Percentiles rank a stretch among this genome's conserved stretches.
Evolutionary conservation across 2,888 invertebrate genomes (phyloP).

Genomic region (Drosophila pseudotakahashii): DNA sequence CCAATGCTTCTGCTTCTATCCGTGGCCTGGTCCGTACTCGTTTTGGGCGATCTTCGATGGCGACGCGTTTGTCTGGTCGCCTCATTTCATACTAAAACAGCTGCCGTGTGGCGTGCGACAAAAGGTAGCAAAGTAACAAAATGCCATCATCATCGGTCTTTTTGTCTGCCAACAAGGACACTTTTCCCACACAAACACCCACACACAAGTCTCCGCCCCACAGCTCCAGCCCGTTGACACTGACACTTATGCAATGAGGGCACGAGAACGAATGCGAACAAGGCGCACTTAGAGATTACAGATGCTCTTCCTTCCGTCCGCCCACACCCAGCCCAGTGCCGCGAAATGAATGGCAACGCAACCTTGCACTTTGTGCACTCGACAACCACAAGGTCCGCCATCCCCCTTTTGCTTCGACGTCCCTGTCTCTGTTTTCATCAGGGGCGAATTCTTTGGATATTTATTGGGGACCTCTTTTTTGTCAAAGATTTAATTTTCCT

Average conservation of each 20-base stretch:
- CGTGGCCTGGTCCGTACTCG: constrained; percentile 17
- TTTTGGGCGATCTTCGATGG: constrained; percentile 49
- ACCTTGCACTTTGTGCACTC: constrained; percentile 75
- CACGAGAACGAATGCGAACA: constrained; percentile 39
- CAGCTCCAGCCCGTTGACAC: constrained; percentile 50
- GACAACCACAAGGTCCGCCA: constrained; percentile 48
- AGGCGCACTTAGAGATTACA: constrained; percentile 72
- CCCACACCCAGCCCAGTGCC: background rate
- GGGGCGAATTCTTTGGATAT: no score
- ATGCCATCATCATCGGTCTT: constrained; percentile 77
- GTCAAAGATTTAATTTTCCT: no score
- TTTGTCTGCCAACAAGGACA: constrained; percentile 62
- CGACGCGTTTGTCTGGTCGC: constrained; percentile 72
- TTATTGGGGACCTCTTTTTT: no score
- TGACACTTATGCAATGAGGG: constrained; percentile 70
- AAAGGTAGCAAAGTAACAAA: constrained; percentile 63
- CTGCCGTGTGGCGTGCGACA: constrained; percentile 42
- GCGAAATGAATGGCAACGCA: constrained; percentile 71
- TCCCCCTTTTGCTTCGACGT: no score
- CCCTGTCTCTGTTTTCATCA: no score
- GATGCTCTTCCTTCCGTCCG: constrained; percentile 69
- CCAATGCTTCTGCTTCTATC: constrained; percentile 4
- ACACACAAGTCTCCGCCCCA: constrained; percentile 19
- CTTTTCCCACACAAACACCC: constrained; percentile 24
- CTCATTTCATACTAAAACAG: constrained; percentile 76